phyloP scores from a whole-genome alignment of 2,797 vertebrate genomes.

The Cossypha niveicapilla region DNA sequence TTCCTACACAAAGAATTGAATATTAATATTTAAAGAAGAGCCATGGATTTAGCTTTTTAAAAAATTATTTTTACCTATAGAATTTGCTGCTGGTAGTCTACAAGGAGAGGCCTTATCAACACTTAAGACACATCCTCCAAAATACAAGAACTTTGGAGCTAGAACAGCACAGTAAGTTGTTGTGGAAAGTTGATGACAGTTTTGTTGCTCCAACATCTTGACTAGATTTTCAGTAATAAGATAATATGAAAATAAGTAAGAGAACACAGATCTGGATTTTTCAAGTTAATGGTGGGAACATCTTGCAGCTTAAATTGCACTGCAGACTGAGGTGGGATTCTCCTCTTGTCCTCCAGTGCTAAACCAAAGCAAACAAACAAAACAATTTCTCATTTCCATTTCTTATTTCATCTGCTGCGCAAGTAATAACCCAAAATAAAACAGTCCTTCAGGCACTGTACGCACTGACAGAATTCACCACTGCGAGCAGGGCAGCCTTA shows the following conservation, averaged over 20 bases:
- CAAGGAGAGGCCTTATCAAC: background rate
- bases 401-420: background rate
- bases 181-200: background rate
- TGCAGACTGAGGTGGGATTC: background rate
- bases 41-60: background rate
- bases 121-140: background rate
- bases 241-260: background rate
- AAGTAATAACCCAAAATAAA: slow-evolving; percentile 41
- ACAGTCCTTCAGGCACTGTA: background rate
- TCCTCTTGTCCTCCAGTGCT: background rate
- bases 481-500: background rate
- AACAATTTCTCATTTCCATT: slow-evolving; percentile 2
- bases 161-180: background rate
- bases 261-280: background rate
- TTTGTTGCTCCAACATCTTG: background rate
- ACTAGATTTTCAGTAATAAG: background rate
- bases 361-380: slow-evolving; percentile 2
- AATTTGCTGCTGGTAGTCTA: slow-evolving; percentile 25
- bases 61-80: background rate
- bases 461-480: background rate
- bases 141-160: background rate
- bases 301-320: background rate
- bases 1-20: background rate
- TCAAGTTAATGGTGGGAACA: background rate
- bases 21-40: background rate